A percentile compares a stretch with the other conserved stretches of the same genome.
These are phyloP conservation scores for Pantherophis guttatus DNA, from an alignment of 2,113 vertebrate genomes.

Conservation along the genomic window DNA sequence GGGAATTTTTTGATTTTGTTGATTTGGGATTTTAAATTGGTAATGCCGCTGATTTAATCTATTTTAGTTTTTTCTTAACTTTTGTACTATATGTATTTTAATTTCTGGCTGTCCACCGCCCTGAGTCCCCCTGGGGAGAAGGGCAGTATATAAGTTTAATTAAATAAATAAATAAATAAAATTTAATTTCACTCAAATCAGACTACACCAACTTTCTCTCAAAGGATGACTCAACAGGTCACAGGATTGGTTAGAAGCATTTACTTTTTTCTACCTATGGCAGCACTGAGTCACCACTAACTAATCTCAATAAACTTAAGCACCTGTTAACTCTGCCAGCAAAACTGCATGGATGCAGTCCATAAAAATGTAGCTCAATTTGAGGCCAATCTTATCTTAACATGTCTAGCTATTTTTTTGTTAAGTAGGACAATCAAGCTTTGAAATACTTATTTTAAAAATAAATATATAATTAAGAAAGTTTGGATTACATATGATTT, in stretches of 20 bases:
- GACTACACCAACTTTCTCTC: background rate
- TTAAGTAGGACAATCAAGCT: slow-evolving; percentile 34
- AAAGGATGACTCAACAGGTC: background rate
- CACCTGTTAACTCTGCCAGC: background rate
- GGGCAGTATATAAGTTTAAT: too few species aligned
- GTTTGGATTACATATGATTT: background rate
- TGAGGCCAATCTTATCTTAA: background rate
- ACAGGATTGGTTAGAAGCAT: background rate
- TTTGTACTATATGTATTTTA: too few species aligned
- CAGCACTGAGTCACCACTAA: background rate
- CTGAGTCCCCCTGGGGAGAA: too few species aligned
- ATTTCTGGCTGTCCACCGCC: too few species aligned
- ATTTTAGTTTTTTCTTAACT: too few species aligned
- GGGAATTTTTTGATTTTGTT: too few species aligned
- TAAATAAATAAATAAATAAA: background rate
- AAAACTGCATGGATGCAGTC: background rate
- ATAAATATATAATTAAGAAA: background rate
- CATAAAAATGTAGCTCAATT: background rate
- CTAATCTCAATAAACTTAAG: background rate
- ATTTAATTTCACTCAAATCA: background rate
- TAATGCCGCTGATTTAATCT: too few species aligned
- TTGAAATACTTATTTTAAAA: slow-evolving; percentile 34
- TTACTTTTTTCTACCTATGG: background rate
- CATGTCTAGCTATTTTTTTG: background rate
- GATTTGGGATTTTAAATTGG: too few species aligned